Percentiles rank a stretch among this genome's conserved stretches.
Evolutionary conservation across 2,888 invertebrate genomes (phyloP).

Genomic region (Rhorus exstirpatorius): DNA sequence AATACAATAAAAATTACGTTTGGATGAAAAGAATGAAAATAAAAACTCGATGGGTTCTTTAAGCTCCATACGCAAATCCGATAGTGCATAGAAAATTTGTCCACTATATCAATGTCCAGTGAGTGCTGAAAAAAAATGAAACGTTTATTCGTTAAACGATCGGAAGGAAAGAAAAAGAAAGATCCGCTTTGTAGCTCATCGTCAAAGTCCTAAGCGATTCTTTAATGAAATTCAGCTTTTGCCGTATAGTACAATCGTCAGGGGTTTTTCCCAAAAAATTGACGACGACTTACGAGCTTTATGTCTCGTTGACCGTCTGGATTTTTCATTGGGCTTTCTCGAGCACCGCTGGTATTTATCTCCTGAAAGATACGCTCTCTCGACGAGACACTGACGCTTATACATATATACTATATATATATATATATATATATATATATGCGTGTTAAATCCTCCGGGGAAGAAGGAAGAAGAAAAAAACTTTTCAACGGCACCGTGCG

Average conservation of each 20-base stretch:
- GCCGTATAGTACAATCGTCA: constrained; percentile 2
- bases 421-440: not conserved
- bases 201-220: constrained; percentile 28
- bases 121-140: not conserved
- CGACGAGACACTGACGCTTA: constrained; percentile 11
- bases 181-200: not conserved
- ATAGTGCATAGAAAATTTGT: no score
- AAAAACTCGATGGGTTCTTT: no score
- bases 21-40: no score
- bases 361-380: constrained; percentile 45
- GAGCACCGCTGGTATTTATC: constrained; percentile 39
- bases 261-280: no score
- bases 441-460: constrained; percentile 6
- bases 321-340: constrained; percentile 50
- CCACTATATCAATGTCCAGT: no score
- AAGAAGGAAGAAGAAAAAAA: constrained; percentile 35
- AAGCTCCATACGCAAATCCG: no score
- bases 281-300: constrained; percentile 47
- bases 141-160: not conserved
- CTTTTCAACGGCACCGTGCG: constrained; percentile 13
- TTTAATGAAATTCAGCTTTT: constrained; percentile 26
- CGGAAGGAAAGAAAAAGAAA: not conserved
- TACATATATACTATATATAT: constrained; percentile 26
- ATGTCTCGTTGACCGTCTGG: constrained; percentile 46
- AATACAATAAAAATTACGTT: no score